Conservation (phyloP, 2,888 invertebrate genomes). For the Nomada ferruginata region DNA sequence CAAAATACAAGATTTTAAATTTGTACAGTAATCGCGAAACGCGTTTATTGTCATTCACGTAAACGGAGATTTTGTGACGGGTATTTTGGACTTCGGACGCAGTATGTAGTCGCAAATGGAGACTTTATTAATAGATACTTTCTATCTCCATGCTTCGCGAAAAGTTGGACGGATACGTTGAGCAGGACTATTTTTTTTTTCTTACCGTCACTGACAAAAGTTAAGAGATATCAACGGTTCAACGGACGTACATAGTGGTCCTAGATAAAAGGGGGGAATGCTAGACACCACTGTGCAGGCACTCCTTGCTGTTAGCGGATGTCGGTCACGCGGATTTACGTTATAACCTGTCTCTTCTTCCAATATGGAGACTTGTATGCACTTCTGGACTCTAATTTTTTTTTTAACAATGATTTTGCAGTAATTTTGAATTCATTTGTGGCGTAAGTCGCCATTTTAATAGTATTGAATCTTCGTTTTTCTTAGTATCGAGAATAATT, state of each 20-base stretch:
- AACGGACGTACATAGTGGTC: conserved; percentile 72
- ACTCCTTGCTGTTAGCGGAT: conserved; percentile 73
- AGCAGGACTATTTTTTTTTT: conserved; percentile 30
- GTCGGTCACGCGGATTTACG: conserved; percentile 80
- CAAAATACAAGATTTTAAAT: conserved; percentile 9
- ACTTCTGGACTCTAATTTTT: conserved; percentile 24
- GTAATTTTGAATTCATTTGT: neutral
- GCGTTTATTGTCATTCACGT: conserved; percentile 11
- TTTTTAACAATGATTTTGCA: neutral
- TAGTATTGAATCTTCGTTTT: neutral
- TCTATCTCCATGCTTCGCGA: conserved; percentile 42
- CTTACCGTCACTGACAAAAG: conserved; percentile 51
- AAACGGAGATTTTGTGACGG: conserved; percentile 31
- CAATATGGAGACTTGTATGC: conserved; percentile 58
- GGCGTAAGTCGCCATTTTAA: neutral
- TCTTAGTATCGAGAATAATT: neutral
- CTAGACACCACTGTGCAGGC: conserved; percentile 69
- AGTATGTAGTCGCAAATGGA: conserved; percentile 47
- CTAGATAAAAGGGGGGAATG: conserved; percentile 73
- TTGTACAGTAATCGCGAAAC: neutral
- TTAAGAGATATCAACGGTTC: conserved; percentile 69
- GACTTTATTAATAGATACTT: conserved; percentile 63
- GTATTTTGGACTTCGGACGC: conserved; percentile 53
- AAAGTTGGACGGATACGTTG: conserved; percentile 42
- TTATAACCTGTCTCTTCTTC: conserved; percentile 75